phyloP scores from a whole-genome alignment of 1,140 invertebrate genomes.

The Xylocopa sonorina region DNA sequence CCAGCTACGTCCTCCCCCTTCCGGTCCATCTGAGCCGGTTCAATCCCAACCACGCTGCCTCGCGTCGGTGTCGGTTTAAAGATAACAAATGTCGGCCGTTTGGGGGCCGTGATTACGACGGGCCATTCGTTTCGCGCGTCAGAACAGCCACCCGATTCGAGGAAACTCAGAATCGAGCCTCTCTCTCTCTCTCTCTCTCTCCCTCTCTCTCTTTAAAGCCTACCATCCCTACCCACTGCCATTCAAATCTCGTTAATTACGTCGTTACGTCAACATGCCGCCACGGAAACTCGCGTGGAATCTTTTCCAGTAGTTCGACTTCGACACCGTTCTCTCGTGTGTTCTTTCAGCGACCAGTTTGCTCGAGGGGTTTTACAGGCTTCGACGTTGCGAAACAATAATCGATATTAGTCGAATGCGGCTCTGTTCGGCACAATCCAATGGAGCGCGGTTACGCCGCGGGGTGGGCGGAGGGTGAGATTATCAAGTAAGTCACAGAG shows the following conservation, averaged over 20 bases:
- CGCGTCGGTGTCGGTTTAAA: slow-evolving; percentile 67
- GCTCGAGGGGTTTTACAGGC: too few species aligned
- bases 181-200: too few species aligned
- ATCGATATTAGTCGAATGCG: slow-evolving; percentile 14
- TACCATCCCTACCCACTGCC: not conserved
- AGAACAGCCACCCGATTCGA: slow-evolving; percentile 27
- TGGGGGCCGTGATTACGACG: slow-evolving; percentile 65
- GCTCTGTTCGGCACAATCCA: too few species aligned
- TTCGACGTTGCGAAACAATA: not conserved
- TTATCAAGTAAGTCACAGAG: slow-evolving; percentile 47
- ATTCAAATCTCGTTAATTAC: slow-evolving; percentile 46
- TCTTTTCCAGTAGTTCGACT: not conserved
- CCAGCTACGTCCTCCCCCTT: slow-evolving; percentile 1
- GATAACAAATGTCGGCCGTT: slow-evolving; percentile 75
- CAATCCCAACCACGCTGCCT: slow-evolving; percentile 14
- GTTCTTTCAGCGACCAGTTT: too few species aligned
- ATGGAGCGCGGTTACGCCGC: slow-evolving; percentile 1
- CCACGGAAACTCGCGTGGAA: not conserved
- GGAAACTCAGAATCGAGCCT: slow-evolving; percentile 38
- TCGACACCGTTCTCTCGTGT: not conserved
- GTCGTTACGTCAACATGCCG: slow-evolving; percentile 42
- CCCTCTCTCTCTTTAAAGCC: slow-evolving; percentile 17
- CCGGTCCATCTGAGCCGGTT: slow-evolving; percentile 19
- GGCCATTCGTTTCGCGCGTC: slow-evolving; percentile 67
- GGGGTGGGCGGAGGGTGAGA: slow-evolving; percentile 26